Evolutionary conservation across 2,113 vertebrate species (phyloP).

Genomic region (Cyrtonyx montezumae): DNA sequence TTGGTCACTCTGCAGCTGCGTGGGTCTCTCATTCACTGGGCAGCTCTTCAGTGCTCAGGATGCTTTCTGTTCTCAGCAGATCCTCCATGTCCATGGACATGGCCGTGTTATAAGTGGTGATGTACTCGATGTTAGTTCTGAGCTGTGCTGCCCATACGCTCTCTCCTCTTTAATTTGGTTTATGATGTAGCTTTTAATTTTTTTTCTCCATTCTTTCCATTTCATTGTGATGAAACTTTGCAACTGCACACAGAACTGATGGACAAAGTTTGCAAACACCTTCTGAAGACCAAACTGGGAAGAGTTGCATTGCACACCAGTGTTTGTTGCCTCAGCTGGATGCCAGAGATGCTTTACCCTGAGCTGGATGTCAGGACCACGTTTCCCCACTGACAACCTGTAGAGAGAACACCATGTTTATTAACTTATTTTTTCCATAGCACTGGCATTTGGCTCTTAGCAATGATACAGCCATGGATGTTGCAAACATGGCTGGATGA

Average conservation of each 20-base stretch:
- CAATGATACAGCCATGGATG: fast-evolving
- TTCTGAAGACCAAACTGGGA: background rate
- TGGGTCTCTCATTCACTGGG: background rate
- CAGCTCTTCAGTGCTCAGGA: background rate
- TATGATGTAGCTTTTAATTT: background rate
- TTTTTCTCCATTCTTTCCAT: background rate
- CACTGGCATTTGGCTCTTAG: fast-evolving
- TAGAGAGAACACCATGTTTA: background rate
- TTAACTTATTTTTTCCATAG: background rate
- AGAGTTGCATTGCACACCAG: background rate
- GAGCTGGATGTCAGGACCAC: background rate
- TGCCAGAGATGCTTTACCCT: background rate
- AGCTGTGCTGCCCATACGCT: background rate
- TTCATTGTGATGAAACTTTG: background rate
- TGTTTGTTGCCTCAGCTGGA: background rate
- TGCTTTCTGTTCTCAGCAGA: no score
- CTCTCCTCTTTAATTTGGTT: background rate
- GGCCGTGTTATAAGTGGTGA: fast-evolving
- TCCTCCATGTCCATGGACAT: background rate
- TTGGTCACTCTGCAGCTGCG: background rate
- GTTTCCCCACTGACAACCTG: background rate
- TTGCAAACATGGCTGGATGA: background rate
- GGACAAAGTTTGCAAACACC: background rate
- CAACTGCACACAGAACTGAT: background rate
- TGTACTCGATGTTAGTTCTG: background rate